These are phyloP conservation scores for Chrysomela aeneicollis DNA, from an alignment of 2,888 invertebrate genomes.

Conservation along the genomic window DNA sequence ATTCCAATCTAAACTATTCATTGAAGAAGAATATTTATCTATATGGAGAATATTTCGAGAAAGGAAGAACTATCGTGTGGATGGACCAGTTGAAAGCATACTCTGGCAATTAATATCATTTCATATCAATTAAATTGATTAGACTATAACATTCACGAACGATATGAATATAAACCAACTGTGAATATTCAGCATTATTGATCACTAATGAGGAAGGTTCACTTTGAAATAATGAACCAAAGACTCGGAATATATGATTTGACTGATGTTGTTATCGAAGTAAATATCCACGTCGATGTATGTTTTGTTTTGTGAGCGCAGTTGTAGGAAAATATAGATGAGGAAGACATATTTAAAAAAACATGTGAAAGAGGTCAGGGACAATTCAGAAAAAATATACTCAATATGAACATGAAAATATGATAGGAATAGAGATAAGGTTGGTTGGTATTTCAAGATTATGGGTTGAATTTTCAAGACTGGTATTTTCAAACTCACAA, in stretches of 20 bases:
- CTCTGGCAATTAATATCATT: too few species aligned
- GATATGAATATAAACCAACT: neutral
- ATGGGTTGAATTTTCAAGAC: too few species aligned
- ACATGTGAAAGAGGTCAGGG: neutral
- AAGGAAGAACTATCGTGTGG: too few species aligned
- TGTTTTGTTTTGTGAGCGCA: neutral
- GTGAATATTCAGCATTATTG: neutral
- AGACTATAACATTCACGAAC: too few species aligned
- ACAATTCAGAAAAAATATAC: neutral
- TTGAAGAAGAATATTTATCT: too few species aligned
- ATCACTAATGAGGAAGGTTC: neutral
- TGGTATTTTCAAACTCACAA: too few species aligned
- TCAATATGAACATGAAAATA: neutral
- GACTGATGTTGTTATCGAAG: slow-evolving; percentile 9
- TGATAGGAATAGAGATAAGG: neutral
- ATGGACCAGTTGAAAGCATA: too few species aligned
- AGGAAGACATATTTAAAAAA: neutral
- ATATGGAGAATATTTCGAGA: too few species aligned
- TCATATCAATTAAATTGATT: too few species aligned
- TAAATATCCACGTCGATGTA: slow-evolving; percentile 1
- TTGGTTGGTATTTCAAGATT: too few species aligned
- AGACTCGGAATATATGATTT: slow-evolving; percentile 2
- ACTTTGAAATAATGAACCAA: neutral
- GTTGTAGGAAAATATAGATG: neutral
- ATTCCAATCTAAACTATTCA: too few species aligned